These are phyloP conservation scores for Eleutherodactylus coqui DNA, from an alignment of 2,797 vertebrate species.

Conservation along the genomic window DNA sequence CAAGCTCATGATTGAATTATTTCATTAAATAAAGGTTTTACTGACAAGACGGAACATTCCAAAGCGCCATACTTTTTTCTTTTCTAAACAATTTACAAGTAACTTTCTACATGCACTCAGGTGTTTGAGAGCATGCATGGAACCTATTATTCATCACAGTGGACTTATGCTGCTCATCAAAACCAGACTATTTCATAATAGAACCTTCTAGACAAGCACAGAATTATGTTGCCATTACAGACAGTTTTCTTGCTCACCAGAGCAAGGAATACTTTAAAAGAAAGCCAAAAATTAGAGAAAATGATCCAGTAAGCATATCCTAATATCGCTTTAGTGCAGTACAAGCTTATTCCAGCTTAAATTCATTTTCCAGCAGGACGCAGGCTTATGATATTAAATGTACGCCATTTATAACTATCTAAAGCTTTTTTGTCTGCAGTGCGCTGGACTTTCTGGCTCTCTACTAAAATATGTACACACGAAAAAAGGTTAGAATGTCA, in stretches of 20 bases:
- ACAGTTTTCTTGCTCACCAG: slow-evolving; percentile 48
- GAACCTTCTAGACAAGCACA: slow-evolving; percentile 18
- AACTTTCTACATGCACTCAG: slow-evolving; percentile 22
- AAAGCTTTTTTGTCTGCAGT: slow-evolving; percentile 38
- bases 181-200: slow-evolving; percentile 19
- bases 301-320: slow-evolving; percentile 56
- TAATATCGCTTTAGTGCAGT: slow-evolving; percentile 47
- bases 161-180: not conserved
- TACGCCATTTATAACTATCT: slow-evolving; percentile 49
- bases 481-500: not conserved
- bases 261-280: slow-evolving; percentile 53
- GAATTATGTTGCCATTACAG: slow-evolving; percentile 45
- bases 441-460: slow-evolving; percentile 28
- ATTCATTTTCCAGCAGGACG: slow-evolving; percentile 58
- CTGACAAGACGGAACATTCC: slow-evolving; percentile 21
- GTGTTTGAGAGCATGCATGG: slow-evolving; percentile 14
- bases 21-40: slow-evolving; percentile 41
- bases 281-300: slow-evolving; percentile 55
- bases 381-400: slow-evolving; percentile 53
- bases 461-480: not conserved
- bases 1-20: slow-evolving; percentile 38
- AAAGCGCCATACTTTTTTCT: not conserved
- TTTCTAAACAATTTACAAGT: slow-evolving; percentile 22
- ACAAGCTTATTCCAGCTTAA: slow-evolving; percentile 47
- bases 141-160: slow-evolving; percentile 19